Evolutionary conservation across 1,140 invertebrate genomes (phyloP).

Genomic region (Drosophila sulfurigaster): DNA sequence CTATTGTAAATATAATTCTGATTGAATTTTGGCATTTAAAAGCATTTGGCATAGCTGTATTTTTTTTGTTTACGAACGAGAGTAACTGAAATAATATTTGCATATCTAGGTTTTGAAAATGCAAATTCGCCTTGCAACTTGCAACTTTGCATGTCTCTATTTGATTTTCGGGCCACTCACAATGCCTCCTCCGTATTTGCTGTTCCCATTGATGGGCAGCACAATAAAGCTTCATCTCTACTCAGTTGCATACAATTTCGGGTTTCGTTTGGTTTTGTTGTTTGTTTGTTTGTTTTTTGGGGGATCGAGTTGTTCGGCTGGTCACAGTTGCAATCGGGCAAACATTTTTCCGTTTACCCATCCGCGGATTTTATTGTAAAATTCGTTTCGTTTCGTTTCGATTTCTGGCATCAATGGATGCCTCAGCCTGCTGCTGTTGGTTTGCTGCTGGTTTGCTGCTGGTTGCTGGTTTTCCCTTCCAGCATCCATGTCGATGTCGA

Average conservation of each 20-base stretch:
- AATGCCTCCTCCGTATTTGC: conserved; percentile 2
- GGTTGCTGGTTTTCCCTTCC: not conserved
- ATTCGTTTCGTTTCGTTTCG: conserved; percentile 40
- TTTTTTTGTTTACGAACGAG: not conserved
- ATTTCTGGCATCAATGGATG: conserved; percentile 6
- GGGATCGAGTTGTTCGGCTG: conserved; percentile 9
- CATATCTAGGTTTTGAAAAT: not conserved
- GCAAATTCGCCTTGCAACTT: conserved; percentile 14
- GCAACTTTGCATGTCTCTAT: conserved; percentile 4
- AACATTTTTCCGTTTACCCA: conserved; percentile 41
- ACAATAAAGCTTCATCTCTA: not conserved
- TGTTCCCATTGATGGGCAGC: conserved; percentile 3
- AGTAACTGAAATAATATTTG: not conserved
- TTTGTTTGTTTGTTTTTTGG: no score
- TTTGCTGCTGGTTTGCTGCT: no score
- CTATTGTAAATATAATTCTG: no score
- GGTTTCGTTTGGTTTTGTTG: conserved; percentile 1
- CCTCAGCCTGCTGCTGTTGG: not conserved
- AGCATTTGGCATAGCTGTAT: not conserved
- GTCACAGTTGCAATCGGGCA: conserved; percentile 47
- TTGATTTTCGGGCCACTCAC: conserved; percentile 2
- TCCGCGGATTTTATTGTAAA: conserved; percentile 49
- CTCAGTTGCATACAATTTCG: not conserved
- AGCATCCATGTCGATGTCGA: conserved; percentile 20
- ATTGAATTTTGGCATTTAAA: not conserved